These are phyloP conservation scores for Anniella stebbinsi DNA, from an alignment of 2,797 vertebrate species.

Conservation along the genomic window DNA sequence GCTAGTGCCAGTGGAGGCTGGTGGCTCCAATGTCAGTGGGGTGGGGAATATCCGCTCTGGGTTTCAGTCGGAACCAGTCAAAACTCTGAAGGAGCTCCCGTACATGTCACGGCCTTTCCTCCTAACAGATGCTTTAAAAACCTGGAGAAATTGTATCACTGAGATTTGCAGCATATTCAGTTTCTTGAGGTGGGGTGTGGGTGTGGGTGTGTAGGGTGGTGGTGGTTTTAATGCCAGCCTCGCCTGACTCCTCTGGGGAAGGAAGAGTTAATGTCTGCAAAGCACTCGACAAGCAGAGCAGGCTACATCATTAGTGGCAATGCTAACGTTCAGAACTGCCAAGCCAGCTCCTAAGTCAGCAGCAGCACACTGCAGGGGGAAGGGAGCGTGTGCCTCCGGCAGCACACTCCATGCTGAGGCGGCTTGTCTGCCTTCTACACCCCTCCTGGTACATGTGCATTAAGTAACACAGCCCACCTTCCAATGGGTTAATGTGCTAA, in stretches of 20 bases:
- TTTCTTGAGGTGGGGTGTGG: not conserved
- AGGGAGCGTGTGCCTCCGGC: not conserved
- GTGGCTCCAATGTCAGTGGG: too few species aligned
- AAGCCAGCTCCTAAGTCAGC: not conserved
- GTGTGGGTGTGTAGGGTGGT: not conserved
- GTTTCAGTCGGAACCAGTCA: too few species aligned
- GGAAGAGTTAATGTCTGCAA: not conserved
- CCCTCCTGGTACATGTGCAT: not conserved
- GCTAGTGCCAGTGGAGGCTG: not conserved
- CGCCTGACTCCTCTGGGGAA: not conserved
- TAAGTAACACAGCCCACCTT: not conserved
- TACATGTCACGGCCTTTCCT: not conserved
- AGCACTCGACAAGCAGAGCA: not conserved
- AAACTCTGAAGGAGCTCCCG: not conserved
- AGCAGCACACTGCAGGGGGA: not conserved
- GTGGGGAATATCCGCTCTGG: too few species aligned
- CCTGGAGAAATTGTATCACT: not conserved
- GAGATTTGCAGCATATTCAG: not conserved
- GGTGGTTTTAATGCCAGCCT: not conserved
- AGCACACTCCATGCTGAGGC: not conserved
- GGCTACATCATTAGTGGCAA: not conserved
- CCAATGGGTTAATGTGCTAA: constrained; percentile 2
- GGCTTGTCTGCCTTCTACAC: not conserved
- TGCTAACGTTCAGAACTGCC: constrained; percentile 1
- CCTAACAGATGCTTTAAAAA: not conserved